A percentile compares a stretch with the other conserved stretches of the same genome.
Conservation (phyloP, 2,797 vertebrate species). For the Meriones psammophilus region DNA sequence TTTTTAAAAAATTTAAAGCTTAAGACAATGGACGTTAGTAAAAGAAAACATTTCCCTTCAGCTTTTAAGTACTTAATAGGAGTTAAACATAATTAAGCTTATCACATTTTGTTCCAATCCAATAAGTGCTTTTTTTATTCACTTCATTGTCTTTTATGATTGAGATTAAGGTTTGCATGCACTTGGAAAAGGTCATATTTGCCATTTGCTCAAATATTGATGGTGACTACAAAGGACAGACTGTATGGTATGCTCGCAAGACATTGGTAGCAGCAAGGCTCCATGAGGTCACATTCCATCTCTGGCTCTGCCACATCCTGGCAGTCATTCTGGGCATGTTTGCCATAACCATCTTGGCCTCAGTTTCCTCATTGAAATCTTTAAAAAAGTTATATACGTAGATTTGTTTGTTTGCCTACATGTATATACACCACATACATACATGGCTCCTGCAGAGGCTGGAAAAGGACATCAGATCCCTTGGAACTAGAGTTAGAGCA, state of each 20-base stretch:
- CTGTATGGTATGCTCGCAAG: neutral
- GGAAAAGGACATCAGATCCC: neutral
- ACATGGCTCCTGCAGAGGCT: neutral
- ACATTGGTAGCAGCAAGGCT: neutral
- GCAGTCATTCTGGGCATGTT: rapidly evolving
- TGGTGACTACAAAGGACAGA: neutral
- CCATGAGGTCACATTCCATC: neutral
- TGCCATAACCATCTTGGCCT: neutral
- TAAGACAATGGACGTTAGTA: conserved; percentile 68
- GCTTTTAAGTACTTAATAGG: conserved; percentile 61
- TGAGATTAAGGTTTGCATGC: conserved; percentile 47
- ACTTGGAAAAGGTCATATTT: conserved; percentile 67
- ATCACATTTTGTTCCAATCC: conserved; percentile 72
- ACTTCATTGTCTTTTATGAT: conserved; percentile 58
- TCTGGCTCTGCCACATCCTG: neutral
- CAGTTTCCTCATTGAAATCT: neutral
- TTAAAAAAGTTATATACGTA: neutral
- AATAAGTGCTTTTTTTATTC: conserved; percentile 58
- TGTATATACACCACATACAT: neutral
- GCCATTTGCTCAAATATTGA: conserved; percentile 26
- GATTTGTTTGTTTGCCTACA: neutral
- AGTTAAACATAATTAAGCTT: conserved; percentile 66
- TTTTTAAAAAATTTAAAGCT: neutral
- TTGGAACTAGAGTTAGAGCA: neutral
- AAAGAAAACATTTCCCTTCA: conserved; percentile 65